Conservation (phyloP, 2,797 vertebrate genomes). For the Intellagama lesueurii region DNA sequence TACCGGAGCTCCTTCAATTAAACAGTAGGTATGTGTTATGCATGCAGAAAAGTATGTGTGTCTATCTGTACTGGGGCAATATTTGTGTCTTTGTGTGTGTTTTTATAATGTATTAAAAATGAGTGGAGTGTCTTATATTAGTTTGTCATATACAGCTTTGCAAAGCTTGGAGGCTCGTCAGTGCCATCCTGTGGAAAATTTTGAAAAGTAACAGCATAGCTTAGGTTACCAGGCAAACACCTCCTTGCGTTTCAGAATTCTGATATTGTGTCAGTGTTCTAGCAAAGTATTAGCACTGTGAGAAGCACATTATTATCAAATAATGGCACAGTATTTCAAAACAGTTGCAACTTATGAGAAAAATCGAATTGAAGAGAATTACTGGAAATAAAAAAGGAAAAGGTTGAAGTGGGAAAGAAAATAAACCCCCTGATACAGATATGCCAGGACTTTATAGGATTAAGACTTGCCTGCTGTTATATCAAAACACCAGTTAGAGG, state of each 20-base stretch:
- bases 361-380: background rate
- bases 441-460: background rate
- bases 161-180: constrained; percentile 64
- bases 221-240: constrained; percentile 38
- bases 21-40: background rate
- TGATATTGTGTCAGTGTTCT: constrained; percentile 36
- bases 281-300: constrained; percentile 66
- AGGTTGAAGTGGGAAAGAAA: background rate
- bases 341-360: constrained; percentile 43
- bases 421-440: background rate
- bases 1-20: background rate
- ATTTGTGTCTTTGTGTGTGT: constrained; percentile 41
- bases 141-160: background rate
- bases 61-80: background rate
- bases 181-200: constrained; percentile 77
- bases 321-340: constrained; percentile 51
- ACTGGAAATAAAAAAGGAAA: background rate
- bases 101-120: background rate
- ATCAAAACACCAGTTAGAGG: background rate
- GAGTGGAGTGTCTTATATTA: constrained; percentile 9
- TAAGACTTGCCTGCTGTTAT: background rate
- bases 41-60: background rate
- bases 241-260: constrained; percentile 36
- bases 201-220: background rate
- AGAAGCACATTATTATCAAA: constrained; percentile 64